Percentiles rank a stretch among this genome's conserved stretches.
Evolutionary conservation across 2,888 invertebrate genomes (phyloP).

Genomic region (Trachelus iudaicus): DNA sequence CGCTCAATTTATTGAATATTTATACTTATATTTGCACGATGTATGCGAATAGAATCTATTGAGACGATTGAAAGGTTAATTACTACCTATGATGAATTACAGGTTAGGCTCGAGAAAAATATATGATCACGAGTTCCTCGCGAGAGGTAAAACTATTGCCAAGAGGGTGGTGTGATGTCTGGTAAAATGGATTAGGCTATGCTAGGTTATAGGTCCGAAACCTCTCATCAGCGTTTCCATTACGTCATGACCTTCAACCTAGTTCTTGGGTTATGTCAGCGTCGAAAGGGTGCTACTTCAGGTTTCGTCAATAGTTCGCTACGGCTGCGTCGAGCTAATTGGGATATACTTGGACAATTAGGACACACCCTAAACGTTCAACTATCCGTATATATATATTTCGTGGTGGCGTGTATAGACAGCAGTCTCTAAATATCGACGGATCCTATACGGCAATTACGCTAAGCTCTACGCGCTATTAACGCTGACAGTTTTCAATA

Average conservation of each 20-base stretch:
- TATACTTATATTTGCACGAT: background rate
- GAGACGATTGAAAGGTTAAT: background rate
- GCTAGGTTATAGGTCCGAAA: conserved; percentile 19
- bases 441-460: background rate
- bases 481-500: background rate
- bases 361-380: background rate
- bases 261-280: background rate
- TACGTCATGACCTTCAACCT: conserved; percentile 18
- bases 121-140: background rate
- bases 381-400: background rate
- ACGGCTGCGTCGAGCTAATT: background rate
- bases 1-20: background rate
- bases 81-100: background rate
- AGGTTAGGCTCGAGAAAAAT: background rate
- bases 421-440: background rate
- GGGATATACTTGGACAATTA: background rate
- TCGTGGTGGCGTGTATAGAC: background rate
- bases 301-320: background rate
- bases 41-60: background rate
- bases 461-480: background rate
- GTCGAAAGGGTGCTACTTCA: background rate
- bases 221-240: conserved; percentile 9
- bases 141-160: background rate
- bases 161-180: background rate
- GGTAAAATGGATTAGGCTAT: conserved; percentile 15